Conservation (phyloP, 2,888 invertebrate species). For the Gibbula magus region DNA sequence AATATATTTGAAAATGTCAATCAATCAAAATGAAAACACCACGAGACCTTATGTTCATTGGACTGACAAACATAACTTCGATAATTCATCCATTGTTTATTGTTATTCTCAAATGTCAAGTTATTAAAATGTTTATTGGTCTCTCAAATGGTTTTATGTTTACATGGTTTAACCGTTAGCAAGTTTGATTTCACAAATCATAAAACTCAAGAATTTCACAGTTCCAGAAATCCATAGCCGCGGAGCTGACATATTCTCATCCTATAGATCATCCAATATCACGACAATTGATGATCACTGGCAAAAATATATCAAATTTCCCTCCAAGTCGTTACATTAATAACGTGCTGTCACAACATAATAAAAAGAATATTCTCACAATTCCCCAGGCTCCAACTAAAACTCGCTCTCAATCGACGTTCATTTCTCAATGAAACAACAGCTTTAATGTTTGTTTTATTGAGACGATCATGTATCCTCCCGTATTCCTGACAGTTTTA, state of each 20-base stretch:
- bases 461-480: conserved; percentile 30
- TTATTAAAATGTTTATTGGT: no score
- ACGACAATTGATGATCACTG: background rate
- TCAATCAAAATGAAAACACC: no score
- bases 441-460: conserved; percentile 31
- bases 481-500: conserved; percentile 28
- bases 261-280: background rate
- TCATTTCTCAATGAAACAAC: conserved; percentile 26
- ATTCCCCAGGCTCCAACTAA: background rate
- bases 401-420: background rate
- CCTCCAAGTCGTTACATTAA: background rate
- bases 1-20: no score
- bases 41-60: no score
- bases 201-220: no score
- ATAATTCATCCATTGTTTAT: no score
- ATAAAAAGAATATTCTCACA: background rate
- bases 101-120: no score
- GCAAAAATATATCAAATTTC: conserved; percentile 13
- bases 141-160: no score
- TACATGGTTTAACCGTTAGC: no score
- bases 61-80: no score
- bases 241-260: background rate
- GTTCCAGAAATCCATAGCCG: no score
- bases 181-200: no score
- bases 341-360: conserved; percentile 19